phyloP scores from a whole-genome alignment of 2,888 invertebrate genomes.

The Ariolimax columbianus region DNA sequence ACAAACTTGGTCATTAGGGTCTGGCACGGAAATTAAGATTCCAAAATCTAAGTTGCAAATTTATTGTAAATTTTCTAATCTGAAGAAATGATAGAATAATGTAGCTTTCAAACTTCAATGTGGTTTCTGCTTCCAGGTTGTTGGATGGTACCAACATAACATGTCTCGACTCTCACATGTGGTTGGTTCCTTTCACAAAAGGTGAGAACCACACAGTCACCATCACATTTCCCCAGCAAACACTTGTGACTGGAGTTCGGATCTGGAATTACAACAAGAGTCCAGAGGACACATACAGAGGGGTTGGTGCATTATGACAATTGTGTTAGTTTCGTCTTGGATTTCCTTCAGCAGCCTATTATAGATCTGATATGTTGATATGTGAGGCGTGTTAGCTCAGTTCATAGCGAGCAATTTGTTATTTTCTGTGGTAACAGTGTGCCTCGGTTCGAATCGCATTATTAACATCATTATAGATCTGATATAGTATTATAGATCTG shows the following conservation, averaged over 20 bases:
- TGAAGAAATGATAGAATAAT: not conserved
- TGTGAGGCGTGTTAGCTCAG: too few relatives aligned
- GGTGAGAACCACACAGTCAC: conserved; percentile 72
- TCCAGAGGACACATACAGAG: conserved; percentile 82
- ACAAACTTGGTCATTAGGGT: too few relatives aligned
- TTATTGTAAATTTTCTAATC: not conserved
- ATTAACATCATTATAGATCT: too few relatives aligned
- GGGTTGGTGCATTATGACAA: conserved; percentile 73
- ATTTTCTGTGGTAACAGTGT: too few relatives aligned
- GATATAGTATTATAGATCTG: too few relatives aligned
- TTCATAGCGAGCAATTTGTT: too few relatives aligned
- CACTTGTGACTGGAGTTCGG: conserved; percentile 81
- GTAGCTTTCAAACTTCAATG: not conserved
- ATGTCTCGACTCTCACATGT: conserved; percentile 83
- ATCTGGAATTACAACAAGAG: conserved; percentile 91
- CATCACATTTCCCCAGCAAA: conserved; percentile 70
- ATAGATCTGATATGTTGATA: too few relatives aligned
- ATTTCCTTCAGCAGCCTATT: too few relatives aligned
- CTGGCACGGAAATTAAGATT: too few relatives aligned
- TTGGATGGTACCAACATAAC: conserved; percentile 86
- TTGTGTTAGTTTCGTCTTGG: too few relatives aligned
- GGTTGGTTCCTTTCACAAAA: conserved; percentile 77
- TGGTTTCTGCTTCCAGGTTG: conserved; percentile 78
- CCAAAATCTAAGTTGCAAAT: too few relatives aligned
- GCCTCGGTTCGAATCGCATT: too few relatives aligned